Base-by-base conservation (phyloP, 2,113 vertebrate species). In the Muntiacus reevesi region DNA sequence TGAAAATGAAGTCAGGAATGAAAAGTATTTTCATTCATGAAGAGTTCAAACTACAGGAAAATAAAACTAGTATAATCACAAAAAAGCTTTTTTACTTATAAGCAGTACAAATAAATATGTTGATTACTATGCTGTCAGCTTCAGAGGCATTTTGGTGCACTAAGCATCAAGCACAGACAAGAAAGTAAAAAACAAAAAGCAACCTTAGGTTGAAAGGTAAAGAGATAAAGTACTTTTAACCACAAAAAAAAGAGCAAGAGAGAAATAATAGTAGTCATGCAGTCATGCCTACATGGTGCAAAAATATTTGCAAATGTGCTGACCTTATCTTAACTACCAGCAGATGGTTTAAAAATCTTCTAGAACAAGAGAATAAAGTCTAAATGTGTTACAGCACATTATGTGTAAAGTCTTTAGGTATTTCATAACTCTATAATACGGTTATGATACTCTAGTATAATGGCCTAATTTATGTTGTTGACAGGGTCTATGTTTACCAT, bases 231-330 rank as follows among this genome's bases (percentile, higher is more conserved):
- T 57, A 89, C 17, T 85, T 94, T 86, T 47, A 71, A 95, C 7
- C 16, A 82, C 87, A 79, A 6, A 43, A 59, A 52, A 54, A 83
- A 28, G 8, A 55, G 2, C 28, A 91, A 50, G n/a, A 93, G 33
- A 82, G n/a, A 79, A 67, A 79, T 54, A 96, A 86, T 23, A 85
- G 54, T 27, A 85, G 83, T 59, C 47, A 95, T 52, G 40, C 33
- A 85, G 83, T 54, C 54, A 96, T 45, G 40, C 45, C 55, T 89
- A 82, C 88, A 78, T 47, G 45, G 87, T 40, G 93, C 43, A 94
- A 97, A 95, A 97, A 96, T 89, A 82, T 71, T 62, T 94, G 16
- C 36, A 96, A 87, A 94, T 87, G 55, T 96, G 47, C 71, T 47
- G 45, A 89, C 59, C 60, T 92, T 90, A 90, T 74, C 87, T 94